Percentiles rank a stretch among this genome's conserved stretches.
These are phyloP conservation scores for Euthynnus affinis DNA, from an alignment of 2,797 vertebrate genomes.

Conservation along the genomic window DNA sequence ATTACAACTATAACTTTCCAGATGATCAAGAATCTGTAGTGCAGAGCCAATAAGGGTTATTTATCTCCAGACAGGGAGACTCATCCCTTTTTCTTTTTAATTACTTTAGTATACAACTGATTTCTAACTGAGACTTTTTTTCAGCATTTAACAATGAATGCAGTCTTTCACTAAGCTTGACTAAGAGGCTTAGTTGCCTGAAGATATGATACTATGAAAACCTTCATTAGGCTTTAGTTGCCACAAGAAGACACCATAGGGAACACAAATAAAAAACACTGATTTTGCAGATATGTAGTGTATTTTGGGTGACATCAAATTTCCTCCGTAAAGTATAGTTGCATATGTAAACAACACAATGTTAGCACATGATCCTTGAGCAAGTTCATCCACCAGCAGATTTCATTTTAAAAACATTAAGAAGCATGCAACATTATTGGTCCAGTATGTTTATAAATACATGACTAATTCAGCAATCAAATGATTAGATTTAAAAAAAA, in stretches of 20 bases:
- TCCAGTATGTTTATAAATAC: neutral
- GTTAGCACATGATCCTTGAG: neutral
- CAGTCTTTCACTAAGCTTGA: too few relatives aligned
- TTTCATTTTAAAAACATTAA: neutral
- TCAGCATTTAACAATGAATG: neutral
- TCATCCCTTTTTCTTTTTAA: neutral
- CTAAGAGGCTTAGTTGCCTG: neutral
- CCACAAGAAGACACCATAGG: neutral
- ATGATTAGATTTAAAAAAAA: neutral
- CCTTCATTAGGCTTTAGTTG: neutral
- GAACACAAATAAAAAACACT: neutral
- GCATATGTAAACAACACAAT: too few relatives aligned
- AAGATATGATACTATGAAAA: neutral
- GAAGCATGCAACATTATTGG: neutral
- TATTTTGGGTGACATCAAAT: neutral
- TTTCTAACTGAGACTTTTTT: conserved; percentile 2
- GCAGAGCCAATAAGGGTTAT: neutral
- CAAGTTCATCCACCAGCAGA: too few relatives aligned
- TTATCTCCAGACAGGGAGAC: neutral
- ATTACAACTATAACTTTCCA: conserved; percentile 43
- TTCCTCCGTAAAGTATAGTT: neutral
- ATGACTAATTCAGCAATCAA: neutral
- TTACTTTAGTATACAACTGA: neutral
- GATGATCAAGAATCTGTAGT: conserved; percentile 29
- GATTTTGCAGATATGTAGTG: neutral